Conservation (phyloP, 2,113 vertebrate genomes). For the Uria lomvia region DNA sequence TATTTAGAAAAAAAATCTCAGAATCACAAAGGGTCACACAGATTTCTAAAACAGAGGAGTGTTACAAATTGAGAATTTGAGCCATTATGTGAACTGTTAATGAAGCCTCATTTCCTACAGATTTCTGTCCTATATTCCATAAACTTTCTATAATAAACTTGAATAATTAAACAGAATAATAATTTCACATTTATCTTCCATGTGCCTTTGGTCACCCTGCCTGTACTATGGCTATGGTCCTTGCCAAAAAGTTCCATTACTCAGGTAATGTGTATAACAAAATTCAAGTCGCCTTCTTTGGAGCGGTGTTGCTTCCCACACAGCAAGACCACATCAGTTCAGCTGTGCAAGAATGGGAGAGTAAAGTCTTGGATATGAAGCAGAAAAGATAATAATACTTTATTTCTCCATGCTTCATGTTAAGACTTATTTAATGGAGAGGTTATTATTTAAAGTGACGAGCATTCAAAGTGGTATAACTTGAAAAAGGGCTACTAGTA, state of each 20-base stretch:
- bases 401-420: neutral
- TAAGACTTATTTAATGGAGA: neutral
- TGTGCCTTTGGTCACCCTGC: neutral
- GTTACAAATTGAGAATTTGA: neutral
- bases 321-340: neutral
- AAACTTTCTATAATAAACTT: neutral
- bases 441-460: neutral
- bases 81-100: neutral
- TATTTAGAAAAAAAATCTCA: neutral
- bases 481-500: neutral
- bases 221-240: fast-evolving
- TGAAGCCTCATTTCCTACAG: neutral
- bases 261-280: neutral
- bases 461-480: neutral
- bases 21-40: neutral
- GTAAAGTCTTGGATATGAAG: neutral
- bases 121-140: neutral
- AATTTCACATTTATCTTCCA: neutral
- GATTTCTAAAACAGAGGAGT: neutral
- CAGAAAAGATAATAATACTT: neutral
- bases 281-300: neutral
- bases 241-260: neutral
- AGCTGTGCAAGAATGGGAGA: neutral
- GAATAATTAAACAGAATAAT: neutral
- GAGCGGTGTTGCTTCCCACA: neutral